These are phyloP conservation scores for Chaetodon auriga DNA, from an alignment of 2,113 vertebrate genomes.

Conservation along the genomic window DNA sequence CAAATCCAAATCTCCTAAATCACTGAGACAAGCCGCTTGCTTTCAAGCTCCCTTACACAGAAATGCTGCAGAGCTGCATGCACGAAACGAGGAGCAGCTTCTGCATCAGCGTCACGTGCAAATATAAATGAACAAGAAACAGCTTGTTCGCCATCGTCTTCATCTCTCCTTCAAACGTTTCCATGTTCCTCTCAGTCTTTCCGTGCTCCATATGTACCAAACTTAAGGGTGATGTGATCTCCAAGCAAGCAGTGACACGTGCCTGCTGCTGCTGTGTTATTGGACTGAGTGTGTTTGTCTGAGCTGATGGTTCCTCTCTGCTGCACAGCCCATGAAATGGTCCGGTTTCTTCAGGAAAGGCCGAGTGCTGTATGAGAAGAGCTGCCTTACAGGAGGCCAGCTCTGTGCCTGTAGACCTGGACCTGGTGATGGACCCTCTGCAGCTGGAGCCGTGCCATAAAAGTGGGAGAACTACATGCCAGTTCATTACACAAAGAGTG, in stretches of 20 bases:
- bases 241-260: neutral
- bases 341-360: neutral
- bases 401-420: neutral
- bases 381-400: neutral
- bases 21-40: conserved; percentile 49
- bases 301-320: neutral
- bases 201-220: neutral
- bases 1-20: conserved; percentile 69
- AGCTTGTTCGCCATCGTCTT: neutral
- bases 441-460: neutral
- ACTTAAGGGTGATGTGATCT: neutral
- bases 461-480: neutral
- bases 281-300: neutral
- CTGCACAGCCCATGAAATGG: neutral
- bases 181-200: neutral
- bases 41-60: conserved; percentile 59
- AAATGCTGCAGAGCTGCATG: conserved; percentile 19
- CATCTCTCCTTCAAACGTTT: conserved; percentile 1
- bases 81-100: neutral
- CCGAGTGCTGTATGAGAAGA: too few species aligned
- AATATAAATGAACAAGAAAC: neutral
- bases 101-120: neutral
- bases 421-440: neutral
- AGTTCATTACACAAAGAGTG: neutral
- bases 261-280: neutral